Conservation (phyloP, 2,113 vertebrate species). For the Trematocara variabile region DNA sequence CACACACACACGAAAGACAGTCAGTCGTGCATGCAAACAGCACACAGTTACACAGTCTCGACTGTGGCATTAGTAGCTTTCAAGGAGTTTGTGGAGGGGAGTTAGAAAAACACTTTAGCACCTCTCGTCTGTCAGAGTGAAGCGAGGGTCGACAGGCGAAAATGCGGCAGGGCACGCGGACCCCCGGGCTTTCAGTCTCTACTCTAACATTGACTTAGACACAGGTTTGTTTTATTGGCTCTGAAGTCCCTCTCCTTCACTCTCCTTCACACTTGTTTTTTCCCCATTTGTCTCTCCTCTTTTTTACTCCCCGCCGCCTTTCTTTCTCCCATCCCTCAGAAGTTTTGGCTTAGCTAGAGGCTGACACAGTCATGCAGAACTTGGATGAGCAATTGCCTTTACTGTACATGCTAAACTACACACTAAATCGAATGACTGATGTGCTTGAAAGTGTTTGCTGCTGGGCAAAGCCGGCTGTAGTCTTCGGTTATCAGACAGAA, state of each 20-base stretch:
- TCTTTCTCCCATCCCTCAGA: slow-evolving; percentile 48
- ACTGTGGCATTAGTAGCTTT: slow-evolving; percentile 57
- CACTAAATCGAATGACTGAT: slow-evolving; percentile 54
- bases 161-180: slow-evolving; percentile 15
- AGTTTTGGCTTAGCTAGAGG: slow-evolving; percentile 58
- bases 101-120: slow-evolving; percentile 52
- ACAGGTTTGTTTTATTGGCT: slow-evolving; percentile 58
- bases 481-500: slow-evolving; percentile 51
- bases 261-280: slow-evolving; percentile 65
- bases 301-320: not conserved
- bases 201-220: slow-evolving; percentile 41
- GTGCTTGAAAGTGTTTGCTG: slow-evolving; percentile 57
- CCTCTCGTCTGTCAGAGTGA: slow-evolving; percentile 39
- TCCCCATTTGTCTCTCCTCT: slow-evolving; percentile 42
- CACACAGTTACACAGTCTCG: slow-evolving; percentile 43
- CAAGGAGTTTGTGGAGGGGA: slow-evolving; percentile 23
- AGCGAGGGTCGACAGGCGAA: slow-evolving; percentile 5
- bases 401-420: slow-evolving; percentile 62
- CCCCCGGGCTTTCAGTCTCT: slow-evolving; percentile 25
- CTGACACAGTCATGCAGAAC: slow-evolving; percentile 53
- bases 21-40: not conserved
- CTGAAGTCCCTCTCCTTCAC: slow-evolving; percentile 58
- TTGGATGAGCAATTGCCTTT: slow-evolving; percentile 56
- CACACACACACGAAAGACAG: not conserved
- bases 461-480: slow-evolving; percentile 39